Base-by-base conservation (phyloP, 2,113 vertebrate genomes). In the Tretioscincus oriximinensis region DNA sequence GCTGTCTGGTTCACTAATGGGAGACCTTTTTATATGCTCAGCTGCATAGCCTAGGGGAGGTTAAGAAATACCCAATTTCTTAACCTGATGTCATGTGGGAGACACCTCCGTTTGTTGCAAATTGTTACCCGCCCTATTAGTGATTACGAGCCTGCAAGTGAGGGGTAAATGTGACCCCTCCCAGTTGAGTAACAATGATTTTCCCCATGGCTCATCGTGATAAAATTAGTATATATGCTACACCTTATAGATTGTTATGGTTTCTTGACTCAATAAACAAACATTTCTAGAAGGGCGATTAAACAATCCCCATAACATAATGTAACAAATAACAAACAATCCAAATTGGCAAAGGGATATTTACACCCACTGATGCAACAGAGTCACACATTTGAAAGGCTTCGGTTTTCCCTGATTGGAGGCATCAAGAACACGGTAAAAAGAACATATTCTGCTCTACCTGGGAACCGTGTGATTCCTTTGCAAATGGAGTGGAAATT, bases 11-110 rank as follows among this genome's bases (percentile, higher is more conserved):
- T 14, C 5, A 45, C 76, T 51, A 21, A 51, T 67, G 64, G 64
- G 28, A 31, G 63, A 54, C 4, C 76, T 77, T 77, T 77, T 68
- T 77, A 77, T 77, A 77, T 29, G 5, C 20, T 29, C 63, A 66
- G 60, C 64, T 54, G 18, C 28, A 54, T 68, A 31, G 47, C 76
- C 76, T 54, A 28, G n/a, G 54, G 76, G 45, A 14, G 21, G 4
- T 58, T 58, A 26, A 28, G 76, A 77, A 65, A 54, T 47, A 77
- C n/a, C 65, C 11, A 20, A 77, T 77, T 24, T 67, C 76, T 47
- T 24, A 51, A 77, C 51, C 5, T 24, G 26, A 54, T 77, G 20
- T 66, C 45, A 31, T 24, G 54, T 11, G 8, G 76, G 63, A 67
- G 61, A 54, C 11, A 77, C 64, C 45, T 77, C 47, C 22, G 2